Conservation (phyloP, 2,113 vertebrate species). For the Heterocephalus glaber region DNA sequence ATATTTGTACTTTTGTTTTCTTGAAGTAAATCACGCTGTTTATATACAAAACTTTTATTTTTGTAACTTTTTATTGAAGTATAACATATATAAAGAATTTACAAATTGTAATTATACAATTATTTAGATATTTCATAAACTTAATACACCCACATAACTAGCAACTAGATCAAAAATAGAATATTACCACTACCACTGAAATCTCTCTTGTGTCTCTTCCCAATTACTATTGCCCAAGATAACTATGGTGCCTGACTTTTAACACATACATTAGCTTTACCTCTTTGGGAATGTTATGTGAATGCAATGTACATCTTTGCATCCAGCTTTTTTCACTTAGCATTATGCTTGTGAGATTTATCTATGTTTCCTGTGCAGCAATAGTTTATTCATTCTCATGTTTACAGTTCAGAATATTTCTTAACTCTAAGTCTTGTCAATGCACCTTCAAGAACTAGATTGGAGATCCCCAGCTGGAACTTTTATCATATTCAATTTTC, state of each 20-base stretch:
- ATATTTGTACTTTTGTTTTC: neutral
- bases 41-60: constrained; percentile 27
- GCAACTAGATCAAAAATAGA: neutral
- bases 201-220: neutral
- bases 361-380: constrained; percentile 17
- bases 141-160: neutral
- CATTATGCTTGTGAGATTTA: constrained; percentile 31
- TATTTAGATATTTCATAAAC: neutral
- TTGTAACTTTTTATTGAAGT: constrained; percentile 15
- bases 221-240: neutral
- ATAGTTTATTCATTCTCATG: constrained; percentile 39
- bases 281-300: neutral
- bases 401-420: constrained; percentile 38
- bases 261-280: constrained; percentile 14
- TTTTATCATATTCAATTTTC: constrained; percentile 69
- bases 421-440: constrained; percentile 52
- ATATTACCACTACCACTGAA: neutral
- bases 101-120: neutral
- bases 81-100: neutral
- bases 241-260: constrained; percentile 6
- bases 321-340: constrained; percentile 33
- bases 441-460: constrained; percentile 47
- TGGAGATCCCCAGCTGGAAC: constrained; percentile 56
- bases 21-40: constrained; percentile 25
- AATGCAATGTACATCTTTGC: neutral